phyloP scores from a whole-genome alignment of 1,140 invertebrate genomes.

The Aethina tumida region DNA sequence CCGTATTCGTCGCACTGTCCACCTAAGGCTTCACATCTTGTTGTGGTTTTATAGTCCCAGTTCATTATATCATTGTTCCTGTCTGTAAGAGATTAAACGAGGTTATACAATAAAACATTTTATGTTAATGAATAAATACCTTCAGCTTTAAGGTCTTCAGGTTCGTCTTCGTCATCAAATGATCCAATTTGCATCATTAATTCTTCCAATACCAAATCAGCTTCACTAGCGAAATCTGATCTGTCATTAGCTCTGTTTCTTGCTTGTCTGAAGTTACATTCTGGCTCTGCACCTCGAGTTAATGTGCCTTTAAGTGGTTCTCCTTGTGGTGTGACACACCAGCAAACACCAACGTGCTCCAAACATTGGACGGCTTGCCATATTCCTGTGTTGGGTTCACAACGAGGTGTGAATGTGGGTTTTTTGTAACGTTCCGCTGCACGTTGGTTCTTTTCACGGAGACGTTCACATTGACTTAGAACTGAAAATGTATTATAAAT shows the following conservation, averaged over 20 bases:
- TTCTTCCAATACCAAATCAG: conserved; percentile 48
- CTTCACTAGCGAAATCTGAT: conserved; percentile 30
- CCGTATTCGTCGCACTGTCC: conserved; percentile 55
- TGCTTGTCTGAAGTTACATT: conserved; percentile 67
- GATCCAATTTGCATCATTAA: conserved; percentile 52
- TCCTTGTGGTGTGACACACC: conserved; percentile 73
- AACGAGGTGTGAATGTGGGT: conserved; percentile 61
- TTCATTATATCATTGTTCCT: conserved; percentile 23
- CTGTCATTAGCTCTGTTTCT: conserved; percentile 40
- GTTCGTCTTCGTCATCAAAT: conserved; percentile 27
- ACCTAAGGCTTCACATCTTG: conserved; percentile 52
- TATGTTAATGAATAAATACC: no score
- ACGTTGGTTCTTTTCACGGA: conserved; percentile 65
- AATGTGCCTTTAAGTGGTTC: conserved; percentile 69
- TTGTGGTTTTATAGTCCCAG: conserved; percentile 34
- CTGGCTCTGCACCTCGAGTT: conserved; percentile 56
- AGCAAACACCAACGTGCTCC: conserved; percentile 69
- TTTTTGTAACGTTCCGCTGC: conserved; percentile 57
- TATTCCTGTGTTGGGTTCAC: conserved; percentile 56
- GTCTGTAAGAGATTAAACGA: no score
- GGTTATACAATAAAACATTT: no score
- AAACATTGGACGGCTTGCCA: conserved; percentile 78
- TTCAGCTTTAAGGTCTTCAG: conserved; percentile 17
- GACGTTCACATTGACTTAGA: conserved; percentile 66
- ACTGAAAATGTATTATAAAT: conserved; percentile 40